Evolutionary conservation across 2,797 vertebrate genomes (phyloP).

Genomic region (Sarcoramphus papa): DNA sequence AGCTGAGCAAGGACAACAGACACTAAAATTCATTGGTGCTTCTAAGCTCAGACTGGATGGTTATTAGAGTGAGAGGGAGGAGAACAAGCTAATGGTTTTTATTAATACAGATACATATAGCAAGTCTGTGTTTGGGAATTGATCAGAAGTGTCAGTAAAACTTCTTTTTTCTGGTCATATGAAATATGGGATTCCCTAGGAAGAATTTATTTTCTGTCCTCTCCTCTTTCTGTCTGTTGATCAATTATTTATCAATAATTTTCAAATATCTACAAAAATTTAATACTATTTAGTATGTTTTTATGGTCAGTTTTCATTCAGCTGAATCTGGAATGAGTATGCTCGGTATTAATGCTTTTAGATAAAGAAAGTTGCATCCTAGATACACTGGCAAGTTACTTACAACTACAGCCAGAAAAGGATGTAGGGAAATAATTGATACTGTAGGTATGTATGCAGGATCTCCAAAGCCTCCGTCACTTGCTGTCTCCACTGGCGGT

Average conservation of each 20-base stretch:
- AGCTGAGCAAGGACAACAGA: background rate
- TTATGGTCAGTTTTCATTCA: background rate
- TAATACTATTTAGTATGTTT: background rate
- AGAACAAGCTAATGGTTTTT: background rate
- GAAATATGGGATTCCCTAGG: background rate
- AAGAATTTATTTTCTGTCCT: background rate
- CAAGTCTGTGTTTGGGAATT: background rate
- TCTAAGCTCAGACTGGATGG: background rate
- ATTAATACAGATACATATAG: background rate
- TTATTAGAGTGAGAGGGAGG: background rate
- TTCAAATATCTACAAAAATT: background rate
- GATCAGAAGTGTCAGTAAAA: background rate
- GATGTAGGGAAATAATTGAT: background rate
- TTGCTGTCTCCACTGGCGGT: background rate
- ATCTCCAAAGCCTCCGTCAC: background rate
- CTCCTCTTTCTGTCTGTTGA: background rate
- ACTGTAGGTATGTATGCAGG: background rate
- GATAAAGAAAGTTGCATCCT: background rate
- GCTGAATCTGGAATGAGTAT: background rate
- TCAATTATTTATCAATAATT: background rate
- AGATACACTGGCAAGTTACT: background rate
- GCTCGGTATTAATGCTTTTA: background rate
- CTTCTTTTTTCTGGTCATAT: background rate
- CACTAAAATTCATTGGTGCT: background rate
- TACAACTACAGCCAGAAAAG: background rate